Evolutionary conservation across 2,797 vertebrate species (phyloP).

Genomic region (Myiotriccus ornatus): DNA sequence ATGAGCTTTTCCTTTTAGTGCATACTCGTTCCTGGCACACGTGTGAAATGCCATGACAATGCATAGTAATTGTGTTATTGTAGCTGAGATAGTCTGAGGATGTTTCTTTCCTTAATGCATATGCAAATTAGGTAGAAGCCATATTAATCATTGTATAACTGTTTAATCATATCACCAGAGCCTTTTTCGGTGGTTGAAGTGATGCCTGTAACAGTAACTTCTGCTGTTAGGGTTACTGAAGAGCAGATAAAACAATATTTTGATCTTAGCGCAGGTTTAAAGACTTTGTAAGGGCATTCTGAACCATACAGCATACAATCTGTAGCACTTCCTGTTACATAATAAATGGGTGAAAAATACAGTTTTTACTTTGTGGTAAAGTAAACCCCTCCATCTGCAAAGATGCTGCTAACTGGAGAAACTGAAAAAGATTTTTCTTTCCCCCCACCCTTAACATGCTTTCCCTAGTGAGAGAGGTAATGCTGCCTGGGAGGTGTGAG

Average conservation of each 20-base stretch:
- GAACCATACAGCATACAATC: background rate
- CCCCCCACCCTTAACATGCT: background rate
- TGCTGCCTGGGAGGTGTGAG: background rate
- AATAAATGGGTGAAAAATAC: background rate
- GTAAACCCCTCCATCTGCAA: background rate
- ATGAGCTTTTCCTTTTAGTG: background rate
- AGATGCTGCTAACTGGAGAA: background rate
- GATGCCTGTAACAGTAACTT: background rate
- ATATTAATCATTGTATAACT: conserved; percentile 59
- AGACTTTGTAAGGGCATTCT: background rate
- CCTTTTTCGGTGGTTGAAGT: background rate
- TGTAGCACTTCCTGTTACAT: background rate
- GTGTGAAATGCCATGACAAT: background rate
- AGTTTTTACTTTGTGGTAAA: background rate
- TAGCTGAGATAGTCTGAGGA: conserved; percentile 14
- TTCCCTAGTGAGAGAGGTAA: background rate
- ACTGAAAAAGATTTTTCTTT: background rate
- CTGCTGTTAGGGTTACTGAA: background rate
- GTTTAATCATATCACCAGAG: conserved; percentile 33
- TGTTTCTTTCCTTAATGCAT: conserved; percentile 49
- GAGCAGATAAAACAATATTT: background rate
- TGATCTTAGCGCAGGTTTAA: background rate
- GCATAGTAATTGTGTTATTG: background rate
- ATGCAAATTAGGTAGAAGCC: conserved; percentile 66
- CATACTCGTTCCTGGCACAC: background rate